These are phyloP conservation scores for Nyctereutes procyonoides DNA, from an alignment of 2,113 vertebrate species.

Conservation along the genomic window DNA sequence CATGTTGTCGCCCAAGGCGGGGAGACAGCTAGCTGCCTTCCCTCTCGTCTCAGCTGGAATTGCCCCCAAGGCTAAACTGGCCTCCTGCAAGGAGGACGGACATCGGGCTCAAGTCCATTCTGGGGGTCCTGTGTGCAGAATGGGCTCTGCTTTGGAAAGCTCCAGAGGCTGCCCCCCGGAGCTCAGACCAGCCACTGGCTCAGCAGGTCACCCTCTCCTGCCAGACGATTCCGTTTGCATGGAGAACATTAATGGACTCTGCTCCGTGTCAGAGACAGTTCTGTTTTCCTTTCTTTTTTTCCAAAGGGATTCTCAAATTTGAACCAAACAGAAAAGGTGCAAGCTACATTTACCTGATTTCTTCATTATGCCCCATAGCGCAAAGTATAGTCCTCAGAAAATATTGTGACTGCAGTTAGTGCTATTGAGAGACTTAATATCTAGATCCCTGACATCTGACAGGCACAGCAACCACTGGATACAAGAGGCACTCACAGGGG, in stretches of 20 bases:
- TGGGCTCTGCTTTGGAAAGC: not conserved
- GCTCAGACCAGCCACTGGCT: not conserved
- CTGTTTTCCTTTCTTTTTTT: not conserved
- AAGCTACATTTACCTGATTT: not conserved
- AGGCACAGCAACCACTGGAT: not conserved
- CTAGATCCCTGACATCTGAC: not conserved
- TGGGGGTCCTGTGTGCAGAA: not conserved
- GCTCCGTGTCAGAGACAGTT: not conserved
- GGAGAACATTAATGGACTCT: not conserved
- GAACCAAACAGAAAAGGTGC: not conserved
- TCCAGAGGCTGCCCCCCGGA: not conserved
- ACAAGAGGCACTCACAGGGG: not conserved
- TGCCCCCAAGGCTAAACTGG: not conserved
- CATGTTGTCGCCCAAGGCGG: not conserved
- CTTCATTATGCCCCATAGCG: not conserved
- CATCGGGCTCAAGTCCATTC: too few relatives aligned
- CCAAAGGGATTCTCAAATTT: not conserved
- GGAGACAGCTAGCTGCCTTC: not conserved
- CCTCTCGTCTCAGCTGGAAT: not conserved
- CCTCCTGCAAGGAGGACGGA: not conserved
- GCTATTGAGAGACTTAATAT: not conserved
- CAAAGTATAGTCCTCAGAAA: not conserved
- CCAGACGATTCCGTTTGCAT: not conserved
- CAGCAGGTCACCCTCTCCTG: not conserved
- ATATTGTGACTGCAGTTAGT: not conserved